Evolutionary conservation across 2,113 vertebrate species (phyloP).

Genomic region (Phrynosoma blainvillii): DNA sequence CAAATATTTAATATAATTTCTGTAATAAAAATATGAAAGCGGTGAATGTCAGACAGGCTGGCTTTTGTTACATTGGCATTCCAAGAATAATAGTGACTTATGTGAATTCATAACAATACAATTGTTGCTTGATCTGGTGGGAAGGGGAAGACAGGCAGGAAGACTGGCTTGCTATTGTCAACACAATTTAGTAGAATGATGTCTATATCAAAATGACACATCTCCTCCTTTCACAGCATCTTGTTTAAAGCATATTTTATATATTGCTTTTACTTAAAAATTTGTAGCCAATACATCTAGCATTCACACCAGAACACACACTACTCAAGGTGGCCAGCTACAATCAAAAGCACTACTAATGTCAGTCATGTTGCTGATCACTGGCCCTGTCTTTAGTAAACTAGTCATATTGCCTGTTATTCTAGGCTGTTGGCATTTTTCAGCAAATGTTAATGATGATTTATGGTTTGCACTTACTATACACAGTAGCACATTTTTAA

Average conservation of each 20-base stretch:
- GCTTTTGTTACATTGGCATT: conserved; percentile 65
- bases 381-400: conserved; percentile 31
- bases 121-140: conserved; percentile 34
- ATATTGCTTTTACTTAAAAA: neutral
- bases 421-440: conserved; percentile 33
- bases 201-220: conserved; percentile 39
- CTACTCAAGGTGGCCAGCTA: neutral
- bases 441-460: conserved; percentile 61
- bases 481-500: conserved; percentile 47
- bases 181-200: conserved; percentile 58
- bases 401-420: conserved; percentile 14
- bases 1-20: conserved; percentile 75
- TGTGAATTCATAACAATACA: conserved; percentile 62
- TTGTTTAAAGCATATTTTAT: neutral
- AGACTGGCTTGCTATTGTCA: conserved; percentile 46
- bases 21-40: conserved; percentile 72
- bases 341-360: neutral
- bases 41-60: conserved; percentile 69
- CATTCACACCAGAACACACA: neutral
- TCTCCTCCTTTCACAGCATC: conserved; percentile 22
- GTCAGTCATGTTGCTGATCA: neutral
- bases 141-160: conserved; percentile 24
- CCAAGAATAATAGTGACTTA: conserved; percentile 70
- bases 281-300: neutral
- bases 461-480: conserved; percentile 63